phyloP scores from a whole-genome alignment of 2,888 invertebrate species.

The Zootermopsis nevadensis region DNA sequence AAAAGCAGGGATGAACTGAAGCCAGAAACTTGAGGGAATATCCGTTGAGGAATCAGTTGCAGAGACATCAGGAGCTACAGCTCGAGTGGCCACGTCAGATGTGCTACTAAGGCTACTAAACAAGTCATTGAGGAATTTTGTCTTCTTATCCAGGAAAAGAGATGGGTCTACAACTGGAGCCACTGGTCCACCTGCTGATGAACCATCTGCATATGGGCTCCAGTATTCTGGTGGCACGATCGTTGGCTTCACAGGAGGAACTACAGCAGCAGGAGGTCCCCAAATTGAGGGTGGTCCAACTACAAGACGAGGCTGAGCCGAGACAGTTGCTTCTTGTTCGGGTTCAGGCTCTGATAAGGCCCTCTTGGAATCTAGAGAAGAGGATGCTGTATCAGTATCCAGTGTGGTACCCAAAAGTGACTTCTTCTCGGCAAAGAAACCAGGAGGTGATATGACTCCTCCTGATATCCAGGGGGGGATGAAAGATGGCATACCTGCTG shows the following conservation, averaged over 20 bases:
- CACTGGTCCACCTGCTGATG: neutral
- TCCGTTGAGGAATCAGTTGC: neutral
- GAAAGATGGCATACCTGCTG: constrained; percentile 22
- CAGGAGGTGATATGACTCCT: constrained; percentile 35
- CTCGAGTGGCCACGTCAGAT: neutral
- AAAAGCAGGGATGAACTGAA: constrained; percentile 16
- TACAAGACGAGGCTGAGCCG: constrained; percentile 13
- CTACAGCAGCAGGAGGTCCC: constrained; percentile 32
- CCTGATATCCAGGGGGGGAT: constrained; percentile 25
- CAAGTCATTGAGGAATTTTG: constrained; percentile 50
- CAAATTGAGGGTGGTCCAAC: constrained; percentile 15
- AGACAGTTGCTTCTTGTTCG: neutral
- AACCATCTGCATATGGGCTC: constrained; percentile 34
- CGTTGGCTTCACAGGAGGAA: constrained; percentile 45
- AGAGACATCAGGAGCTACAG: neutral
- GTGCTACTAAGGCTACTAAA: constrained; percentile 35
- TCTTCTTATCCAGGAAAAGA: constrained; percentile 56
- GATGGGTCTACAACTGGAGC: constrained; percentile 39
- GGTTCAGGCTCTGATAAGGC: constrained; percentile 9
- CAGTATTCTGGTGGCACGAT: constrained; percentile 49
- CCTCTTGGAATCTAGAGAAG: constrained; percentile 31
- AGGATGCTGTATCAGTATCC: neutral
- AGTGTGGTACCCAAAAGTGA: constrained; percentile 40
- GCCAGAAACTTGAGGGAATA: constrained; percentile 37
- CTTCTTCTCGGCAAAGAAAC: constrained; percentile 46